A percentile compares a stretch with the other conserved stretches of the same genome.
These are phyloP conservation scores for Neoascia interrupta DNA, from an alignment of 2,888 invertebrate species.

Conservation along the genomic window DNA sequence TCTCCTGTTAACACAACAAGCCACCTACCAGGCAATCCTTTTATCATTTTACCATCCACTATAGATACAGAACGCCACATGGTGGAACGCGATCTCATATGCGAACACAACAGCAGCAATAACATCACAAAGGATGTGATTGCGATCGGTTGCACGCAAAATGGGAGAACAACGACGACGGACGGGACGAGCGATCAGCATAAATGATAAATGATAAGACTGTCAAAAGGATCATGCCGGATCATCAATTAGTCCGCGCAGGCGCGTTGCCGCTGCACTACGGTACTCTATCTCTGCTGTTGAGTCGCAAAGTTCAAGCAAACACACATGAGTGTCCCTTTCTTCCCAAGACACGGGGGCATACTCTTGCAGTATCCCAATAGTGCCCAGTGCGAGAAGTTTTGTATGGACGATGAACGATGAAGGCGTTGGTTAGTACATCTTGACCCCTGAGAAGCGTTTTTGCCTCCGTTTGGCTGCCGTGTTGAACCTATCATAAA, in stretches of 20 bases:
- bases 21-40: constrained; percentile 69
- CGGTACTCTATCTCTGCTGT: constrained; percentile 30
- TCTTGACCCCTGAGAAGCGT: constrained; percentile 35
- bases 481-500: constrained; percentile 36
- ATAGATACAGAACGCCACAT: constrained; percentile 13
- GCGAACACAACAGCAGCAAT: constrained; percentile 33
- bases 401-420: no score
- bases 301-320: constrained; percentile 34
- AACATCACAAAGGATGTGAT: constrained; percentile 58
- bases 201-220: constrained; percentile 66
- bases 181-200: constrained; percentile 62
- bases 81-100: constrained; percentile 45
- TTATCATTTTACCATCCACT: constrained; percentile 53
- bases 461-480: constrained; percentile 13
- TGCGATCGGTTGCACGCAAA: constrained; percentile 58
- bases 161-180: constrained; percentile 57
- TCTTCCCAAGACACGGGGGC: neutral
- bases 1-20: constrained; percentile 67
- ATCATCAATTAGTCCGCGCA: constrained; percentile 58
- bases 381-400: no score
- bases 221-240: constrained; percentile 59
- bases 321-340: constrained; percentile 52
- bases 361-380: no score
- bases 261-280: neutral
- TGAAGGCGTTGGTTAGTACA: constrained; percentile 28